These are phyloP conservation scores for Ciconia stormi DNA, from an alignment of 2,113 vertebrate species.

Conservation along the genomic window DNA sequence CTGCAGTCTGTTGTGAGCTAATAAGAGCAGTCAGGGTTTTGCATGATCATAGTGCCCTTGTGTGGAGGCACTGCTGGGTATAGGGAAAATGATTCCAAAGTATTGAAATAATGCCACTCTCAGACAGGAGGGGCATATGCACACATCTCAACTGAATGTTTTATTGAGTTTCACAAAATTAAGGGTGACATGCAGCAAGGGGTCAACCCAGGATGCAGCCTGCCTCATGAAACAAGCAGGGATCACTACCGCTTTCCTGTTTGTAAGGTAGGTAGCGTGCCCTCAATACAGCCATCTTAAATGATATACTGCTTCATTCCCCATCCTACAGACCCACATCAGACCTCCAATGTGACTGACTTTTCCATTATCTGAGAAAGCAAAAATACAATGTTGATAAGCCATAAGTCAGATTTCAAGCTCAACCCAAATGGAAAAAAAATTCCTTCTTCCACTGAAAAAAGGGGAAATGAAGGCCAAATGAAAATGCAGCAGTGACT, in stretches of 20 bases:
- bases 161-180: not conserved
- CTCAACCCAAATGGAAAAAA: not conserved
- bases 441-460: not conserved
- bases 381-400: not conserved
- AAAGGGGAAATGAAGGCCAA: not conserved
- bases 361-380: not conserved
- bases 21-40: not conserved
- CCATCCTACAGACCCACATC: not conserved
- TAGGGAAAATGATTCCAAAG: not conserved
- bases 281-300: not conserved
- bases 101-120: not conserved
- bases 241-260: not conserved
- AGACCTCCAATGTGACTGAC: not conserved
- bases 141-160: not conserved
- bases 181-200: not conserved
- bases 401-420: not conserved
- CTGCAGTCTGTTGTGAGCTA: not conserved
- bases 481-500: not conserved
- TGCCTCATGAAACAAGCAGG: not conserved
- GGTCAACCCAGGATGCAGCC: not conserved
- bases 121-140: not conserved
- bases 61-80: not conserved
- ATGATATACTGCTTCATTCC: not conserved
- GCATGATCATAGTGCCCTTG: not conserved
- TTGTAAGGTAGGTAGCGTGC: not conserved